Percentiles rank a stretch among this genome's conserved stretches.
Evolutionary conservation across 2,888 invertebrate genomes (phyloP).

Genomic region (Aspidapion aeneum): DNA sequence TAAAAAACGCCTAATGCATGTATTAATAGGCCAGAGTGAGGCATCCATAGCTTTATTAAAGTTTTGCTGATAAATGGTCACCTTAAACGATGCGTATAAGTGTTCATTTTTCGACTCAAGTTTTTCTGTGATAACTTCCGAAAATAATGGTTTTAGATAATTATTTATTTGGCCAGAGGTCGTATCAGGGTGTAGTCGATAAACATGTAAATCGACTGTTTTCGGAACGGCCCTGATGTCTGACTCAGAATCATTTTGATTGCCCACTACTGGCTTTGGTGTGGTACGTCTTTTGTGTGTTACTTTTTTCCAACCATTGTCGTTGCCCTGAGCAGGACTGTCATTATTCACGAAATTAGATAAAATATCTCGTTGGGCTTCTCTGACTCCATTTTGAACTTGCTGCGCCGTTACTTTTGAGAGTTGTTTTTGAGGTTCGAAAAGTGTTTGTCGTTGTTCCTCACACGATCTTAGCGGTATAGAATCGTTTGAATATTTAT

Average conservation of each 20-base stretch:
- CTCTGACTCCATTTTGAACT: background rate
- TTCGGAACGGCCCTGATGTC: background rate
- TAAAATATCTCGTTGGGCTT: background rate
- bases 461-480: no score
- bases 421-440: no score
- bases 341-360: no score
- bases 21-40: background rate
- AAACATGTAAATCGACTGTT: background rate
- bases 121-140: background rate
- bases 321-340: no score
- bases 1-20: conserved; percentile 4
- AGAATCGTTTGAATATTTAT: no score
- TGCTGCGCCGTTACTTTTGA: no score
- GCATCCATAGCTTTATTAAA: conserved; percentile 3
- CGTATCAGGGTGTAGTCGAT: background rate
- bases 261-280: no score
- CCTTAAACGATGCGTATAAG: background rate
- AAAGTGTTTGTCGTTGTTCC: no score
- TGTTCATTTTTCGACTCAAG: background rate
- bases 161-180: background rate
- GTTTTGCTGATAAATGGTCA: background rate
- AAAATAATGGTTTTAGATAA: background rate
- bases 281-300: no score
- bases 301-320: no score
- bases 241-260: background rate